These are phyloP conservation scores for Nothoprocta pentlandii DNA, from an alignment of 2,113 vertebrate genomes.

Conservation along the genomic window DNA sequence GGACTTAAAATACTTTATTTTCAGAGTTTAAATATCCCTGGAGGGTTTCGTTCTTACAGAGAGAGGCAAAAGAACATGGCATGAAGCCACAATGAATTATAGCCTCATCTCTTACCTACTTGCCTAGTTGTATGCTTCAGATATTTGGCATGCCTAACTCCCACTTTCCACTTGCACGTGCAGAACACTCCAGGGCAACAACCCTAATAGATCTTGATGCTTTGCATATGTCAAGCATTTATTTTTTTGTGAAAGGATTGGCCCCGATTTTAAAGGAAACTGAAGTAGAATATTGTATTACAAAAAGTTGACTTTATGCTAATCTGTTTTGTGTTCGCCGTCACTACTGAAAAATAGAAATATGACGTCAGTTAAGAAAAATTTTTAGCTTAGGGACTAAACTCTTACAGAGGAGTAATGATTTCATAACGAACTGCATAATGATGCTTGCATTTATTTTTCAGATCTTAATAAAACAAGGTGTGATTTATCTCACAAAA, in stretches of 20 bases:
- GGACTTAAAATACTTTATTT: slow-evolving; percentile 24
- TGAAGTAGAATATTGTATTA: not conserved
- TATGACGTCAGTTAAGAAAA: not conserved
- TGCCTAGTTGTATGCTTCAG: not conserved
- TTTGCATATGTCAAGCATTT: not conserved
- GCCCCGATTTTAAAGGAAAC: not conserved
- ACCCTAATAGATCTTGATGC: slow-evolving; percentile 2
- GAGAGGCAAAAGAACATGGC: not conserved
- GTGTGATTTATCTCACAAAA: not conserved
- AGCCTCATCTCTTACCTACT: slow-evolving; percentile 12
- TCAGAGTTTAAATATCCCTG: not conserved
- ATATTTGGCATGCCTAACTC: slow-evolving; percentile 3
- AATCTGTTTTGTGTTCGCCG: not conserved
- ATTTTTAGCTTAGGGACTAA: not conserved
- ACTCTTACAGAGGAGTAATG: not conserved
- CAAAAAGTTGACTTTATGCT: not conserved
- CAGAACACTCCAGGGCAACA: slow-evolving; percentile 31
- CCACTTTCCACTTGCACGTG: not conserved
- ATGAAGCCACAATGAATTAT: slow-evolving; percentile 21
- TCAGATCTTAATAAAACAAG: not conserved
- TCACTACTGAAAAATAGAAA: not conserved
- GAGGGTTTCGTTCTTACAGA: not conserved
- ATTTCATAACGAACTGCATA: not conserved
- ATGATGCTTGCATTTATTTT: not conserved
- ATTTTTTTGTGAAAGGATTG: not conserved